A percentile compares a stretch with the other conserved stretches of the same genome.
Evolutionary conservation across 2,797 vertebrate genomes (phyloP).

Genomic region (Scomberomorus guttatus): DNA sequence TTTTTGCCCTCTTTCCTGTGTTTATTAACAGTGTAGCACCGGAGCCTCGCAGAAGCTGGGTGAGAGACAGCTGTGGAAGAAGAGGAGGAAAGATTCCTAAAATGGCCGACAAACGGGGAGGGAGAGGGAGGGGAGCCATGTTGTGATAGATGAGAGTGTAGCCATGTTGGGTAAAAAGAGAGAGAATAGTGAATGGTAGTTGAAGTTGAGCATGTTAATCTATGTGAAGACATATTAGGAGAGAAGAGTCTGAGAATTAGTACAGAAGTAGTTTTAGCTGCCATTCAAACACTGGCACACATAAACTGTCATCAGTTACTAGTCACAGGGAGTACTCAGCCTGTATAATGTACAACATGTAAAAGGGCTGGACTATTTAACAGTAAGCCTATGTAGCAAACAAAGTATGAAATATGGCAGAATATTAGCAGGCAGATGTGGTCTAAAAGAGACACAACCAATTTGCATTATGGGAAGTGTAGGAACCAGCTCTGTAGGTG

Average conservation of each 20-base stretch:
- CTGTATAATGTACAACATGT: not conserved
- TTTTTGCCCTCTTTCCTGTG: slow-evolving; percentile 6
- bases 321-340: not conserved
- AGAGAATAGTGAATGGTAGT: slow-evolving; percentile 13
- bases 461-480: too few relatives aligned
- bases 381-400: too few relatives aligned
- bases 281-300: not conserved
- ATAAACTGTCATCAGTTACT: too few relatives aligned
- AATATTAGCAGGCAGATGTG: too few relatives aligned
- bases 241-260: not conserved
- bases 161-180: not conserved
- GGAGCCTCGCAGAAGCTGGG: slow-evolving; percentile 21
- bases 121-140: slow-evolving; percentile 62
- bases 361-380: not conserved
- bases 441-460: too few relatives aligned
- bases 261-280: not conserved
- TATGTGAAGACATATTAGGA: not conserved
- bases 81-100: slow-evolving; percentile 62
- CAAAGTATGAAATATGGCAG: too few relatives aligned
- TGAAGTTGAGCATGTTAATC: not conserved
- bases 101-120: slow-evolving; percentile 70
- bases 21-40: slow-evolving; percentile 40
- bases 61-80: slow-evolving; percentile 34
- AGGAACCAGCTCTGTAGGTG: too few relatives aligned
- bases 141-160: slow-evolving; percentile 50